These are phyloP conservation scores for Taenioides sp. DNA, from an alignment of 2,797 vertebrate species.

Conservation along the genomic window DNA sequence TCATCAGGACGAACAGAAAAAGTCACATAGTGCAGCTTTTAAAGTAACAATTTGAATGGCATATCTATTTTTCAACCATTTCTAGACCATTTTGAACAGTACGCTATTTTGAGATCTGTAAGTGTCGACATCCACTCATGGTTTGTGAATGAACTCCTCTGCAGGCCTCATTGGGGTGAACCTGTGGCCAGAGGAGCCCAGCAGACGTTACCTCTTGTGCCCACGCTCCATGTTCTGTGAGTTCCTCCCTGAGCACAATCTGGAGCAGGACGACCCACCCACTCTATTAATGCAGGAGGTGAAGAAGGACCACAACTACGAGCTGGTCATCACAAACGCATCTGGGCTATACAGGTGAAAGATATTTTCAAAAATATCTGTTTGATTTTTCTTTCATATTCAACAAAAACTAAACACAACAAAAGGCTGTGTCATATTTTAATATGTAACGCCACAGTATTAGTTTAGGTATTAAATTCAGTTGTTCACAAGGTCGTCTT, in stretches of 20 bases:
- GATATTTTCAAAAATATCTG: too few species aligned
- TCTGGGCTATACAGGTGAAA: slow-evolving; percentile 82
- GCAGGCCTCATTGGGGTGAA: slow-evolving; percentile 88
- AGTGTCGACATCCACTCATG: background rate
- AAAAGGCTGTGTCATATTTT: too few species aligned
- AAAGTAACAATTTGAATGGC: background rate
- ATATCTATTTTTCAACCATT: background rate
- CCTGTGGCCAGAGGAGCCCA: slow-evolving; percentile 80
- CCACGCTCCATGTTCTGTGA: slow-evolving; percentile 88
- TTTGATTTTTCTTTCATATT: too few species aligned
- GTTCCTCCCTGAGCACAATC: slow-evolving; percentile 79
- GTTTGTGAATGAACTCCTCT: background rate
- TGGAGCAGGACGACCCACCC: slow-evolving; percentile 60
- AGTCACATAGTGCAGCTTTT: background rate
- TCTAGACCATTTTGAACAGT: background rate
- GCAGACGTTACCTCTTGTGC: slow-evolving; percentile 82
- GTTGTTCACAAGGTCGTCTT: too few species aligned
- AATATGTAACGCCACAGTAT: too few species aligned
- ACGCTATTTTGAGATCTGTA: too few species aligned
- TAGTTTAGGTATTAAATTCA: too few species aligned
- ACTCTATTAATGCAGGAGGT: slow-evolving; percentile 85
- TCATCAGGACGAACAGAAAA: background rate
- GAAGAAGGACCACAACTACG: slow-evolving; percentile 79
- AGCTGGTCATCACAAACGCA: slow-evolving; percentile 84
- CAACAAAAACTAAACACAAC: too few species aligned